A percentile compares a stretch with the other conserved stretches of the same genome.
Evolutionary conservation across 2,113 vertebrate species (phyloP).

Genomic region (Upupa epops): DNA sequence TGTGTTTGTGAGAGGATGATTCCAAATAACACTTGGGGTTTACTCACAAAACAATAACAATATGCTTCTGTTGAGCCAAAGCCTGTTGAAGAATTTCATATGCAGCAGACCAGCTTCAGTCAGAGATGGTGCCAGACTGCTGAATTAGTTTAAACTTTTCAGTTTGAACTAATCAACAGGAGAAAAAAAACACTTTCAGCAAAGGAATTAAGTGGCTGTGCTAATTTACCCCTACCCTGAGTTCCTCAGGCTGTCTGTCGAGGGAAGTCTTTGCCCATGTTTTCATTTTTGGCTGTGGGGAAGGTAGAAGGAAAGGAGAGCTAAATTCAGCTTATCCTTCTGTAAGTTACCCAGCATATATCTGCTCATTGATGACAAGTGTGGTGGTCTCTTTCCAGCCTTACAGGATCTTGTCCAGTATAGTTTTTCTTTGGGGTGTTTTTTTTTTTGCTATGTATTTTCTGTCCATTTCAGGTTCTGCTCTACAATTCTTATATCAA

Average conservation of each 20-base stretch:
- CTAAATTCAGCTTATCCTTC: neutral
- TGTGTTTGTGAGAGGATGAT: neutral
- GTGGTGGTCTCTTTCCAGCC: neutral
- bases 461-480: neutral
- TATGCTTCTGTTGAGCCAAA: slow-evolving; percentile 34
- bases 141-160: slow-evolving; percentile 14
- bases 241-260: neutral
- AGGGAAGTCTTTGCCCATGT: neutral
- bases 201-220: neutral
- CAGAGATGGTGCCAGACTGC: neutral
- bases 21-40: slow-evolving; percentile 44
- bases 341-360: neutral
- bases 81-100: slow-evolving; percentile 6
- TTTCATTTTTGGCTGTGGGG: neutral
- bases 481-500: neutral
- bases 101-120: neutral
- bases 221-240: neutral
- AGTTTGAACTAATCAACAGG: neutral
- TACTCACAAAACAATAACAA: slow-evolving; percentile 56
- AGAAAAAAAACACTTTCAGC: neutral
- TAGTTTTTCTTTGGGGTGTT: neutral
- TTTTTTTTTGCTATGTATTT: neutral
- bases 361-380: neutral
- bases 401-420: neutral
- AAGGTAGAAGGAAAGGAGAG: neutral